Evolutionary conservation across 2,888 invertebrate genomes (phyloP).

Genomic region (Auanema sp.): DNA sequence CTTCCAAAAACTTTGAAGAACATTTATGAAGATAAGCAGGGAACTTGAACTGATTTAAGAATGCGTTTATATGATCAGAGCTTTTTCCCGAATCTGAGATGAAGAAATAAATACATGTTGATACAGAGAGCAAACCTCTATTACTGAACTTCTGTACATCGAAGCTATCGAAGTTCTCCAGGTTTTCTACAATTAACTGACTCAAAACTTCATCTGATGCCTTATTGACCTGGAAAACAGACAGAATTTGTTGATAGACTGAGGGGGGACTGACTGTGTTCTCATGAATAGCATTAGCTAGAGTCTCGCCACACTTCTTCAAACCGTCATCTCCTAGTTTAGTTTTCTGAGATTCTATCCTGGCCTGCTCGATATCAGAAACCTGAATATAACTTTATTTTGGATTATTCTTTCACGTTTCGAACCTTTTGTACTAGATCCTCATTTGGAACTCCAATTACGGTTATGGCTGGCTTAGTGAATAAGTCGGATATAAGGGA

Average conservation of each 20-base stretch:
- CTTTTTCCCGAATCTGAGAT: background rate
- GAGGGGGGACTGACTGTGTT: conserved; percentile 73
- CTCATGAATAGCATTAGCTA: conserved; percentile 75
- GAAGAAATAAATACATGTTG: background rate
- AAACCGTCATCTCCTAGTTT: conserved; percentile 76
- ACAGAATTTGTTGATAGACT: background rate
- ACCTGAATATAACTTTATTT: conserved; percentile 66
- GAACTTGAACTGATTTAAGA: conserved; percentile 46
- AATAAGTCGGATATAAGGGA: conserved; percentile 69
- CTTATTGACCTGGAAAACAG: conserved; percentile 57
- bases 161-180: conserved; percentile 72
- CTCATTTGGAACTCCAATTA: conserved; percentile 72
- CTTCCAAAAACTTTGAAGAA: conserved; percentile 51
- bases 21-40: conserved; percentile 48
- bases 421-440: conserved; percentile 72
- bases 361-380: conserved; percentile 73
- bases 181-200: conserved; percentile 77
- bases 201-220: conserved; percentile 77
- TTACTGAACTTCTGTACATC: conserved; percentile 32
- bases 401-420: background rate
- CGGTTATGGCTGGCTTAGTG: conserved; percentile 55
- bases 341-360: conserved; percentile 74
- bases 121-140: background rate
- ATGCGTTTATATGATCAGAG: conserved; percentile 9
- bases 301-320: conserved; percentile 70